Evolutionary conservation across 2,888 invertebrate species (phyloP).

Genomic region (Calliopum simillimum): DNA sequence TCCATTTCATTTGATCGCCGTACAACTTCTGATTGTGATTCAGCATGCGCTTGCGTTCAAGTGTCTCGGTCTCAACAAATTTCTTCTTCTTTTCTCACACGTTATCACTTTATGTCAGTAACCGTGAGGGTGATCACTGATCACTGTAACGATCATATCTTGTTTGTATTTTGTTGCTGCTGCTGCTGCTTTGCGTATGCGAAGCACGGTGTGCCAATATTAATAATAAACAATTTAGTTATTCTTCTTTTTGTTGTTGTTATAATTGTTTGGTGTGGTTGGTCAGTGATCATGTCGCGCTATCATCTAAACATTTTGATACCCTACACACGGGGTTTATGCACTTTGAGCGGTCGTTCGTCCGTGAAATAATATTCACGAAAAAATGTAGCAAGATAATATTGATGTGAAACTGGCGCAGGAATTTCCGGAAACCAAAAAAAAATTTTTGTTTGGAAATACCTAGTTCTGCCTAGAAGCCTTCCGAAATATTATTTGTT

Average conservation of each 20-base stretch:
- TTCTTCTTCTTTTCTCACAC: not conserved
- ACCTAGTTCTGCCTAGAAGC: no score
- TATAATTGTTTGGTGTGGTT: slow-evolving; percentile 15
- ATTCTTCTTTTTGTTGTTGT: not conserved
- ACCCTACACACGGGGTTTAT: no score
- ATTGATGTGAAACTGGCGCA: no score
- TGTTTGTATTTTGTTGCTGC: not conserved
- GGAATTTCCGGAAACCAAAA: no score
- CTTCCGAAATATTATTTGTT: no score
- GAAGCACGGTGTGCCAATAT: not conserved
- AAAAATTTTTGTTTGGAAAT: no score
- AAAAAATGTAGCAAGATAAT: no score
- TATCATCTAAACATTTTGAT: no score
- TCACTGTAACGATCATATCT: no score
- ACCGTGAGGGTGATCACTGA: no score
- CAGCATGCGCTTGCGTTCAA: not conserved
- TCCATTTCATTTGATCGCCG: slow-evolving; percentile 17
- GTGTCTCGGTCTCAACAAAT: not conserved
- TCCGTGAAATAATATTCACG: no score
- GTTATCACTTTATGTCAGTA: not conserved
- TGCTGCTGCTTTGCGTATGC: not conserved
- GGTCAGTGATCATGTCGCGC: slow-evolving; percentile 3
- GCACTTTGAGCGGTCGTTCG: no score
- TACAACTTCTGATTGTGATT: slow-evolving; percentile 21
- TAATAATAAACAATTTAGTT: not conserved